Conservation (phyloP, 2,888 invertebrate genomes). For the Eupithecia subumbrata region DNA sequence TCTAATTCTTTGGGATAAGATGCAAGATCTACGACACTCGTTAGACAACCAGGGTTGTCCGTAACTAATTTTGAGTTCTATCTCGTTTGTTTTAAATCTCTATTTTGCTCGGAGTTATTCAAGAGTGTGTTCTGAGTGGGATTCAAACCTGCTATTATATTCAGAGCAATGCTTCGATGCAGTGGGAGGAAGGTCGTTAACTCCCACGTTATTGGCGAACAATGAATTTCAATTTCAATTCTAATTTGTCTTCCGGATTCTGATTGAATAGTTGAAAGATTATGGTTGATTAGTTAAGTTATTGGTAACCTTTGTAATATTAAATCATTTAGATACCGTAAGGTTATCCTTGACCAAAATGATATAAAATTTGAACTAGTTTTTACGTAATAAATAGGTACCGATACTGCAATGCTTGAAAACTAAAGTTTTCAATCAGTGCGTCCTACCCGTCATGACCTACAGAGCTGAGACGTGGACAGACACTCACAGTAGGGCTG, state of each 20-base stretch:
- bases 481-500: too few relatives aligned
- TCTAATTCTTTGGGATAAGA: conserved; percentile 1
- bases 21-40: background rate
- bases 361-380: background rate
- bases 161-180: conserved; percentile 28
- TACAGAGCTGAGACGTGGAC: too few relatives aligned
- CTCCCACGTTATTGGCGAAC: conserved; percentile 38
- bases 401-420: too few relatives aligned
- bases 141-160: conserved; percentile 4
- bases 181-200: conserved; percentile 40
- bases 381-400: background rate
- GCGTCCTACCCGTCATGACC: too few relatives aligned
- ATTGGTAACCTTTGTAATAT: conserved; percentile 7
- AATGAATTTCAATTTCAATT: conserved; percentile 44
- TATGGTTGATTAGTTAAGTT: conserved; percentile 6
- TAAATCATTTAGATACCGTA: background rate
- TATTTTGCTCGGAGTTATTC: background rate
- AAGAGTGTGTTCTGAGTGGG: background rate
- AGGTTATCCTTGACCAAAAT: background rate
- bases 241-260: conserved; percentile 39
- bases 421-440: too few relatives aligned
- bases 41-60: background rate
- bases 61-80: conserved; percentile 3
- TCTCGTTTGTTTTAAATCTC: background rate
- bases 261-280: background rate